Evolutionary conservation across 2,888 invertebrate genomes (phyloP).

Genomic region (Lottia gigantea): DNA sequence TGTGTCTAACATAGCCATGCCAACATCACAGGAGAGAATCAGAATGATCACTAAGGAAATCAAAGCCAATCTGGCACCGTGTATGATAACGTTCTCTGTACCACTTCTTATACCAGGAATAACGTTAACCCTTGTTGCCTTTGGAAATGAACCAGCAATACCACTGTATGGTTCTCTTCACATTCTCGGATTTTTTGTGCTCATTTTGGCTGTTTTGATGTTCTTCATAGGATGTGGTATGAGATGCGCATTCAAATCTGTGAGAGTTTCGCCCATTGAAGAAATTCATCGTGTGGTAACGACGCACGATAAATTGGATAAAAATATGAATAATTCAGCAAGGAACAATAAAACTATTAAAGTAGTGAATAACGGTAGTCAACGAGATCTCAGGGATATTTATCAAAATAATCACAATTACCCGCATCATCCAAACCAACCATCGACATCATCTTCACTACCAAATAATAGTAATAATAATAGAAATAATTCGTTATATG

Average conservation of each 20-base stretch:
- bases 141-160: constrained; percentile 36
- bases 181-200: constrained; percentile 33
- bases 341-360: too few species aligned
- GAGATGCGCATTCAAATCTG: constrained; percentile 21
- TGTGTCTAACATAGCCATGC: background rate
- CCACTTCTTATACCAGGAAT: constrained; percentile 44
- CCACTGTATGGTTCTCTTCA: constrained; percentile 37
- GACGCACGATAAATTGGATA: background rate
- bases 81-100: constrained; percentile 43
- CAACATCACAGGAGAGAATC: background rate
- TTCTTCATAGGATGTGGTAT: constrained; percentile 28
- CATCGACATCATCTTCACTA: too few species aligned
- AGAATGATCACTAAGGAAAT: constrained; percentile 24
- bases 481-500: too few species aligned
- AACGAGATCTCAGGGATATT: too few species aligned
- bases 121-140: constrained; percentile 42
- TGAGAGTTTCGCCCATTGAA: background rate
- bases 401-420: too few species aligned
- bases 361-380: too few species aligned
- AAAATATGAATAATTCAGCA: background rate
- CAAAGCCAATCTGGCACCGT: constrained; percentile 34
- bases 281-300: background rate
- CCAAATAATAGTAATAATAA: too few species aligned
- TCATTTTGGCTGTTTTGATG: constrained; percentile 24
- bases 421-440: too few species aligned